phyloP scores from a whole-genome alignment of 2,797 vertebrate genomes.

The Sciaenops ocellatus region DNA sequence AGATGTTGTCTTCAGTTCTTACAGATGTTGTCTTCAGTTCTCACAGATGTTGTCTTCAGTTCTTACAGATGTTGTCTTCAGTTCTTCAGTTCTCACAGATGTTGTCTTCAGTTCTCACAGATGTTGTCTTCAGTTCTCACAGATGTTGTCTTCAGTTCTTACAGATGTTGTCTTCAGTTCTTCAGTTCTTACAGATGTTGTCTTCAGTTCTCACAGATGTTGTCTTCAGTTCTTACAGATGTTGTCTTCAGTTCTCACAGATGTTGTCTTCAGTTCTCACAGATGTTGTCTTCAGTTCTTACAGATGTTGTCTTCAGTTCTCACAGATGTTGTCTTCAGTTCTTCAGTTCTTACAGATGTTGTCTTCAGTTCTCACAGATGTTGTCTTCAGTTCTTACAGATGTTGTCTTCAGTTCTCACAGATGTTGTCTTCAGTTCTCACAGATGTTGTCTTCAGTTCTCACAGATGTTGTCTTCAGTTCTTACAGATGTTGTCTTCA shows the following conservation, averaged over 20 bases:
- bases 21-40: background rate
- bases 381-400: background rate
- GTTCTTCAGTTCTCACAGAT: background rate
- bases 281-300: too few species aligned
- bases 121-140: too few species aligned
- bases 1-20: background rate
- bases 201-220: background rate
- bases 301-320: background rate
- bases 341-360: too few species aligned
- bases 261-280: background rate
- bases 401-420: background rate
- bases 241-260: background rate
- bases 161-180: too few species aligned
- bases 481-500: background rate
- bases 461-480: too few species aligned
- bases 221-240: too few species aligned
- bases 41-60: too few species aligned
- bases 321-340: background rate
- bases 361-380: too few species aligned
- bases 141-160: background rate
- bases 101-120: too few species aligned
- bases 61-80: too few species aligned
- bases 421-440: background rate
- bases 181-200: too few species aligned
- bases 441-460: too few species aligned